phyloP scores from a whole-genome alignment of 1,140 invertebrate genomes.

The Drosophila funebris region DNA sequence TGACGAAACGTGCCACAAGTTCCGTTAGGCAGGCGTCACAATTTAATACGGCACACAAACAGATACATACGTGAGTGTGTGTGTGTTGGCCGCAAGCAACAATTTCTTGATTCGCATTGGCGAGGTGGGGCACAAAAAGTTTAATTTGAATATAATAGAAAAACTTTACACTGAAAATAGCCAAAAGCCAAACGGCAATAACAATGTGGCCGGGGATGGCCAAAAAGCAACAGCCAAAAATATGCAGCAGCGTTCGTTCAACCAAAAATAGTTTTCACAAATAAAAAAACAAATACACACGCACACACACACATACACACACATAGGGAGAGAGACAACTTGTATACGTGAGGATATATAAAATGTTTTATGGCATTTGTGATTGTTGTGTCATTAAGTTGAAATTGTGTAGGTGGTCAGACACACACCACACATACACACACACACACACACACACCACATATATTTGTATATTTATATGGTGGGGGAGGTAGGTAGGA shows the following conservation, averaged over 20 bases:
- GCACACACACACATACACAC: not conserved
- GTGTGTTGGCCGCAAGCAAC: constrained; percentile 39
- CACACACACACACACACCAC: constrained; percentile 3
- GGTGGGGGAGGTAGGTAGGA: not conserved
- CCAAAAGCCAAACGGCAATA: constrained; percentile 52
- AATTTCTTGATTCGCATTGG: constrained; percentile 30
- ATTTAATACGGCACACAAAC: constrained; percentile 21
- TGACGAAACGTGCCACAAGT: constrained; percentile 61
- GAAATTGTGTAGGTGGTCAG: constrained; percentile 78
- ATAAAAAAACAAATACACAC: constrained; percentile 25
- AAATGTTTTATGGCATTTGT: constrained; percentile 80
- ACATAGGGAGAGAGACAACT: not conserved
- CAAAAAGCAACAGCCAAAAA: constrained; percentile 57
- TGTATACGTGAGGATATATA: constrained; percentile 48
- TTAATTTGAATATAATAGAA: constrained; percentile 83
- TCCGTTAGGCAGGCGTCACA: constrained; percentile 26
- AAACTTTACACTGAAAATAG: constrained; percentile 61
- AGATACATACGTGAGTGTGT: not conserved
- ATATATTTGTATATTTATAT: not conserved
- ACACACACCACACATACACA: constrained; percentile 18
- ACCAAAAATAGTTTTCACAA: constrained; percentile 67
- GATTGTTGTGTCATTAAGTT: constrained; percentile 82
- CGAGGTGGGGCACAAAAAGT: constrained; percentile 56
- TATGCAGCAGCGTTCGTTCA: constrained; percentile 33
- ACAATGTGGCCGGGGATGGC: constrained; percentile 37